Conservation (phyloP, 1,140 invertebrate genomes). For the Lithobius niger region DNA sequence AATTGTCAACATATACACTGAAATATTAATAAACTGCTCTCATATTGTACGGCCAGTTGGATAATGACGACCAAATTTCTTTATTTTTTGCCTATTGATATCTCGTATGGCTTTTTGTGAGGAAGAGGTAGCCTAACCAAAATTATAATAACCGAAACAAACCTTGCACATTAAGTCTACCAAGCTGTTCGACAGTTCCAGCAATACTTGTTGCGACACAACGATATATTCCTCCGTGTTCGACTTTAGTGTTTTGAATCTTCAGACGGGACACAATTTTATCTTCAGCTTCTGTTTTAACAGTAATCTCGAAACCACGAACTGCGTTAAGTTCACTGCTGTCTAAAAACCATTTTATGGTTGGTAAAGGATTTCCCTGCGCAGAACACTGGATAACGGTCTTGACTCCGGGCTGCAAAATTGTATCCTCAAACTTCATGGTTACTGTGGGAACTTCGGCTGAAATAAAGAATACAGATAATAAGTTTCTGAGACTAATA, state of each 20-base stretch:
- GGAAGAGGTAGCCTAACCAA: not conserved
- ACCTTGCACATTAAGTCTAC: not conserved
- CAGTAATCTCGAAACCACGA: not conserved
- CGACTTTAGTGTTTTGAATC: not conserved
- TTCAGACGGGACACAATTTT: not conserved
- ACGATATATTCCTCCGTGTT: not conserved
- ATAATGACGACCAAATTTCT: no score
- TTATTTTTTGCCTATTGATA: not conserved
- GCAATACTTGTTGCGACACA: not conserved
- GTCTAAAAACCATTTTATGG: not conserved
- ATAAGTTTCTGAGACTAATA: no score
- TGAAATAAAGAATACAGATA: no score
- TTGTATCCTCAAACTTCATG: not conserved
- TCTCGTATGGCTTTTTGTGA: not conserved
- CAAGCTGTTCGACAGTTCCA: not conserved
- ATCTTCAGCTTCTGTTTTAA: not conserved
- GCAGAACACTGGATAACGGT: not conserved
- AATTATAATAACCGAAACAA: not conserved
- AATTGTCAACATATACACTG: no score
- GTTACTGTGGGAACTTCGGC: no score
- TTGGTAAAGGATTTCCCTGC: not conserved
- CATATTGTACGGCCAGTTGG: no score
- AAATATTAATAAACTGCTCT: no score
- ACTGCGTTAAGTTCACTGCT: not conserved
- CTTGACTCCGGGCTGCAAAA: not conserved